Evolutionary conservation across 2,797 vertebrate species (phyloP).

Genomic region (Propithecus deckenii): DNA sequence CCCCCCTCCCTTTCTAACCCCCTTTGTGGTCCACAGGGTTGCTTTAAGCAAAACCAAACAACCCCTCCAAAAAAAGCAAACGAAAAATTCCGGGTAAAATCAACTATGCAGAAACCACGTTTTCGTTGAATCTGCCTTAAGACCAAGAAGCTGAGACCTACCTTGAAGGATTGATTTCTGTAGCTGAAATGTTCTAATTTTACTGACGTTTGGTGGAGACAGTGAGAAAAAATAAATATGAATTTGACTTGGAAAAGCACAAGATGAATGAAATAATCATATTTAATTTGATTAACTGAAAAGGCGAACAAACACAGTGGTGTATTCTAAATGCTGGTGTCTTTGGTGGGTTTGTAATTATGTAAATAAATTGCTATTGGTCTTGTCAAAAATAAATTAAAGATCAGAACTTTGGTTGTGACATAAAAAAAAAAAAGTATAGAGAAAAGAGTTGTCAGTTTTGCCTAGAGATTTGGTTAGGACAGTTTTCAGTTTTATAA

Average conservation of each 20-base stretch:
- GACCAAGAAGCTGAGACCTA: slow-evolving; percentile 50
- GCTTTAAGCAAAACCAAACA: slow-evolving; percentile 66
- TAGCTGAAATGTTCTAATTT: slow-evolving; percentile 65
- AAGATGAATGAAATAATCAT: slow-evolving; percentile 73
- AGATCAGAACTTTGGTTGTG: slow-evolving; percentile 14
- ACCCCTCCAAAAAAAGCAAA: slow-evolving; percentile 50
- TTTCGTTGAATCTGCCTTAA: slow-evolving; percentile 57
- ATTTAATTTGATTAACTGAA: slow-evolving; percentile 39
- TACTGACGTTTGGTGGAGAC: slow-evolving; percentile 62
- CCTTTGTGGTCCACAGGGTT: slow-evolving; percentile 52
- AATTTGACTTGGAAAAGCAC: slow-evolving; percentile 56
- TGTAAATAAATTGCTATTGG: not conserved
- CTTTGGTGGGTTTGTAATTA: slow-evolving; percentile 37
- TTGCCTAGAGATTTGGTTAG: not conserved
- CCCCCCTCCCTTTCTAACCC: slow-evolving; percentile 34
- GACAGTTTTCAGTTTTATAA: not conserved
- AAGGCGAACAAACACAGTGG: slow-evolving; percentile 40
- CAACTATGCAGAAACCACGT: slow-evolving; percentile 49
- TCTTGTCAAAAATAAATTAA: slow-evolving; percentile 48
- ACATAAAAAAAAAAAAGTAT: slow-evolving; percentile 35
- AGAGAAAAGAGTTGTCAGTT: not conserved
- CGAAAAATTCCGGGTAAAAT: slow-evolving; percentile 61
- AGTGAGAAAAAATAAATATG: slow-evolving; percentile 46
- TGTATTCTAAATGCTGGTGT: not conserved
- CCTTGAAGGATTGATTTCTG: slow-evolving; percentile 62